phyloP scores from a whole-genome alignment of 2,797 vertebrate species.

The Acanthornis magna region DNA sequence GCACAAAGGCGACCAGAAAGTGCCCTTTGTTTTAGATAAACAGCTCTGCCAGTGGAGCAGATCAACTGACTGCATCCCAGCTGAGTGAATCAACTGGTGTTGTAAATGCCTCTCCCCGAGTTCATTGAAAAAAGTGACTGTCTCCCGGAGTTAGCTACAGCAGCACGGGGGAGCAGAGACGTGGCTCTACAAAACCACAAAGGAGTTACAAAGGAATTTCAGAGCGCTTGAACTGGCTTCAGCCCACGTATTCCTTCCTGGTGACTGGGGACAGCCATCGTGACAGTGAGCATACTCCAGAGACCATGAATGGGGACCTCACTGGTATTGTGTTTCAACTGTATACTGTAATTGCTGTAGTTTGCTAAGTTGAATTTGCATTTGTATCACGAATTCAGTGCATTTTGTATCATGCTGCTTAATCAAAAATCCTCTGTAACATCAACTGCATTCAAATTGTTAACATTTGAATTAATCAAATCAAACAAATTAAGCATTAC shows the following conservation, averaged over 20 bases:
- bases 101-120: background rate
- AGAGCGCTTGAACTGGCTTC: background rate
- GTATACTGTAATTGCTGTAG: background rate
- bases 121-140: background rate
- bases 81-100: background rate
- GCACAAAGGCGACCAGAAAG: background rate
- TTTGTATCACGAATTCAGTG: background rate
- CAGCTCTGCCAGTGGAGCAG: background rate
- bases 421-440: background rate
- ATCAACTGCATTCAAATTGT: background rate
- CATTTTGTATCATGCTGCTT: background rate
- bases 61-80: background rate
- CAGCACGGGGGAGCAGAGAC: background rate
- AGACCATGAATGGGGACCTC: background rate
- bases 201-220: background rate
- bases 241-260: background rate
- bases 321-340: fast-evolving
- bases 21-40: background rate
- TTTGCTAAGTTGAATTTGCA: background rate
- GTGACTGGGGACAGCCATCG: fast-evolving
- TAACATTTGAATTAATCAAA: too few species aligned
- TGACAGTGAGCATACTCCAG: background rate
- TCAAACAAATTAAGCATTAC: background rate
- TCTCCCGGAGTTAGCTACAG: background rate
- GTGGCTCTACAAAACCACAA: background rate